Conservation (phyloP, 2,888 invertebrate species). For the Philonicus albiceps region DNA sequence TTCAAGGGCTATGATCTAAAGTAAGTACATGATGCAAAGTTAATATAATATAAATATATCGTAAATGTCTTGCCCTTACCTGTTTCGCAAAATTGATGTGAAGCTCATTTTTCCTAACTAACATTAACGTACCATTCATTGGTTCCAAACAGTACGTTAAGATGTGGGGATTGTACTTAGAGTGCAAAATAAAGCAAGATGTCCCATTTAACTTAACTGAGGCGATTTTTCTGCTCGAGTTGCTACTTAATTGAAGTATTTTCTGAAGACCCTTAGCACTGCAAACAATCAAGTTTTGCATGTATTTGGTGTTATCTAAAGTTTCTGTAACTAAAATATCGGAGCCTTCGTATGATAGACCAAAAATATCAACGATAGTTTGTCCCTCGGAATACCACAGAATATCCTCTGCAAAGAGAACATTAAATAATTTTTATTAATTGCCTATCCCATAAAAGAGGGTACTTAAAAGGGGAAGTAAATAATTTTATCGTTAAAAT, state of each 20-base stretch:
- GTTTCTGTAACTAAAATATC: conserved; percentile 50
- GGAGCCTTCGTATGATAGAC: conserved; percentile 47
- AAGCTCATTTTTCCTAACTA: background rate
- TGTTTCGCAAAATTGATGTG: background rate
- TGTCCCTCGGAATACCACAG: conserved; percentile 50
- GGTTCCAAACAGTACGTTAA: background rate
- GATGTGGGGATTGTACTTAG: conserved; percentile 14
- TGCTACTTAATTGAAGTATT: conserved; percentile 44
- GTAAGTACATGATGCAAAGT: background rate
- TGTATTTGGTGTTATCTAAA: conserved; percentile 38
- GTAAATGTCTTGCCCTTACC: background rate
- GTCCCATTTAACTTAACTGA: background rate
- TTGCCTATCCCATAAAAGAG: background rate
- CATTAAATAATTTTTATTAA: background rate
- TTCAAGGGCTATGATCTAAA: conserved; percentile 50
- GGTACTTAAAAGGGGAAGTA: no score
- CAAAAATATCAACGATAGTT: conserved; percentile 48
- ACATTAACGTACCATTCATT: background rate
- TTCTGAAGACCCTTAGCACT: conserved; percentile 48
- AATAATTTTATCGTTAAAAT: no score
- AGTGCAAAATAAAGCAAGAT: conserved; percentile 5
- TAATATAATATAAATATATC: background rate
- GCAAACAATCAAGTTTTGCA: conserved; percentile 46
- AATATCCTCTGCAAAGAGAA: conserved; percentile 43
- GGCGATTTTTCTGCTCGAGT: conserved; percentile 37